Evolutionary conservation across 2,113 vertebrate species (phyloP).

Genomic region (Odontophorus gujanensis): DNA sequence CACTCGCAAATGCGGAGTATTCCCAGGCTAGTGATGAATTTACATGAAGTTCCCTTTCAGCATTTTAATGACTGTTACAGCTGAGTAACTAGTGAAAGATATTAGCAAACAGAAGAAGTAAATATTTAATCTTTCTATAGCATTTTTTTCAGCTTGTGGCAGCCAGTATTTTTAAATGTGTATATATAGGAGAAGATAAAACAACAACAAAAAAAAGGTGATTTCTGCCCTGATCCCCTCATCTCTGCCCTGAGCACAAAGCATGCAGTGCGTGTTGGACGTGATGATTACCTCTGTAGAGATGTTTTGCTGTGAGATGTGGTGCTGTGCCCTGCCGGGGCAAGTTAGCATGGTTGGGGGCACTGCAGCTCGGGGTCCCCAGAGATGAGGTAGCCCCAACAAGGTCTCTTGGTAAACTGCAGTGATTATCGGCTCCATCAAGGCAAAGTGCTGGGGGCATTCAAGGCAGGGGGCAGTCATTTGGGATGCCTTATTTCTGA

Average conservation of each 20-base stretch:
- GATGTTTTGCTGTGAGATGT: not conserved
- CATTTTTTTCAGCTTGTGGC: constrained; percentile 50
- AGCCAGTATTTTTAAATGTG: not conserved
- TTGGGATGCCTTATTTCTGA: constrained; percentile 57
- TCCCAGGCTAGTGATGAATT: constrained; percentile 80
- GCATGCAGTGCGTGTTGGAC: not conserved
- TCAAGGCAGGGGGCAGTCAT: constrained; percentile 47
- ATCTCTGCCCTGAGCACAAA: not conserved
- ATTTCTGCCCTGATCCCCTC: not conserved
- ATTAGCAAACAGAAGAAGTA: constrained; percentile 80
- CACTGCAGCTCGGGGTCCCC: not conserved
- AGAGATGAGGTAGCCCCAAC: constrained; percentile 48
- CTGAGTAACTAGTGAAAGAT: constrained; percentile 76
- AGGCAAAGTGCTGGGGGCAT: constrained; percentile 59
- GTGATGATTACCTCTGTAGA: not conserved
- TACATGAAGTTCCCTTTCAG: constrained; percentile 78
- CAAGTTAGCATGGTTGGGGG: not conserved
- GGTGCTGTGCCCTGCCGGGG: not conserved
- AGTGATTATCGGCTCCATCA: constrained; percentile 68
- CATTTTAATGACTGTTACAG: constrained; percentile 77
- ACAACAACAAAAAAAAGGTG: not conserved
- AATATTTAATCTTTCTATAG: constrained; percentile 80
- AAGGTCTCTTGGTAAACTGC: constrained; percentile 55
- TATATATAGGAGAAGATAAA: not conserved
- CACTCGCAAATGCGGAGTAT: constrained; percentile 69